Conservation (phyloP, 2,113 vertebrate species). For the Ia io region DNA sequence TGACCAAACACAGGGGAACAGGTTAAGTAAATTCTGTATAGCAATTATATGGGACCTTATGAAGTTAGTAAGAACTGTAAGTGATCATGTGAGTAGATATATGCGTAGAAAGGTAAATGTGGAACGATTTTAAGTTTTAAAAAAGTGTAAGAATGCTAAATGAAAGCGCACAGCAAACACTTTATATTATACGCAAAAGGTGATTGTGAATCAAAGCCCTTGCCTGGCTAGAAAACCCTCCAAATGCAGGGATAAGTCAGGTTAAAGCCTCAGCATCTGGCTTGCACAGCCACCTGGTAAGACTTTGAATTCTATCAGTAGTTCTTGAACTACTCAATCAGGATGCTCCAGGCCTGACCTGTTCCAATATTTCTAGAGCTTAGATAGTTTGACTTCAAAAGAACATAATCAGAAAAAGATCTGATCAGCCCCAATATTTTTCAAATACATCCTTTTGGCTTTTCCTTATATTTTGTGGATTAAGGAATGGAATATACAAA, state of each 20-base stretch:
- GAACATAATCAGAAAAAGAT: slow-evolving; percentile 20
- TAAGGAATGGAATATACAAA: neutral
- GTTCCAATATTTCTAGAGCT: neutral
- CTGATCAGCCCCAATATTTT: neutral
- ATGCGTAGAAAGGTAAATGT: neutral
- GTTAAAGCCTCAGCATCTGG: neutral
- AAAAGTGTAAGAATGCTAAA: neutral
- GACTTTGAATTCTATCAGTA: neutral
- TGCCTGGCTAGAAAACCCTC: neutral
- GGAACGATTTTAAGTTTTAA: neutral
- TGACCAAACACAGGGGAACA: neutral
- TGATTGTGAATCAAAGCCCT: neutral
- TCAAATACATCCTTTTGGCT: neutral
- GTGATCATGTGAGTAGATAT: neutral
- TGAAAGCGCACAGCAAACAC: neutral
- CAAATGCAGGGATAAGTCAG: neutral
- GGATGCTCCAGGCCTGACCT: neutral
- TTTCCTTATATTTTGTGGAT: slow-evolving; percentile 5
- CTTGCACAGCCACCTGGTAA: neutral
- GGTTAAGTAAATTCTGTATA: neutral
- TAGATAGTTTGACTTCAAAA: neutral
- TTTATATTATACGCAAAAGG: neutral
- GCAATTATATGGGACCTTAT: neutral
- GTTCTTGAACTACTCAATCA: neutral
- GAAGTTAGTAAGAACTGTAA: neutral